phyloP scores from a whole-genome alignment of 2,113 vertebrate species.

The Anoplopoma fimbria region DNA sequence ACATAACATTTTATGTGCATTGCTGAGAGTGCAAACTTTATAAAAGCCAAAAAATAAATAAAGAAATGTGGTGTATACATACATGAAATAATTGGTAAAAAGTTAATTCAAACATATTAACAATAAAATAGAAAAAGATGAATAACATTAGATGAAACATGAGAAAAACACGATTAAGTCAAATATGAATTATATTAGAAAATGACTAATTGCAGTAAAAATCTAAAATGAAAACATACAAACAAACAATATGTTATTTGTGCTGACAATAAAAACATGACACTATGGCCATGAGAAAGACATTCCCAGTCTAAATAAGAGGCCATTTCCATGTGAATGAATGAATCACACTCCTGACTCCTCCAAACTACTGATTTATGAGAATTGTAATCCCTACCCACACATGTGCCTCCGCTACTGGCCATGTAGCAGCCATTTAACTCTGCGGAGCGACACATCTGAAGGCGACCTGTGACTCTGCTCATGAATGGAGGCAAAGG shows the following conservation, averaged over 20 bases:
- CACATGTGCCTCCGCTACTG: constrained; percentile 41
- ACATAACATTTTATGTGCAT: not conserved
- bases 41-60: not conserved
- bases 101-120: not conserved
- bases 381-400: constrained; percentile 40
- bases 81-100: not conserved
- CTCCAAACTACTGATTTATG: constrained; percentile 44
- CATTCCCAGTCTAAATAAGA: constrained; percentile 1
- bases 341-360: constrained; percentile 24
- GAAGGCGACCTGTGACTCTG: constrained; percentile 65
- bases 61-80: not conserved
- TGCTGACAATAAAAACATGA: not conserved
- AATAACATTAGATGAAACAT: not conserved
- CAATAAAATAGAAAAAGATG: not conserved
- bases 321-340: constrained; percentile 49
- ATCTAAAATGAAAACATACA: not conserved
- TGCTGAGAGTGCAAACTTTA: not conserved
- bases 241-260: not conserved
- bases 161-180: not conserved
- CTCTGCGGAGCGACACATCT: constrained; percentile 54
- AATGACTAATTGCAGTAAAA: not conserved
- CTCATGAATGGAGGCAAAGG: constrained; percentile 60
- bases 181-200: not conserved
- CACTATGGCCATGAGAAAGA: not conserved
- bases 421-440: constrained; percentile 31